Evolutionary conservation across 1,140 invertebrate genomes (phyloP).

Genomic region (Mamestra configurata): DNA sequence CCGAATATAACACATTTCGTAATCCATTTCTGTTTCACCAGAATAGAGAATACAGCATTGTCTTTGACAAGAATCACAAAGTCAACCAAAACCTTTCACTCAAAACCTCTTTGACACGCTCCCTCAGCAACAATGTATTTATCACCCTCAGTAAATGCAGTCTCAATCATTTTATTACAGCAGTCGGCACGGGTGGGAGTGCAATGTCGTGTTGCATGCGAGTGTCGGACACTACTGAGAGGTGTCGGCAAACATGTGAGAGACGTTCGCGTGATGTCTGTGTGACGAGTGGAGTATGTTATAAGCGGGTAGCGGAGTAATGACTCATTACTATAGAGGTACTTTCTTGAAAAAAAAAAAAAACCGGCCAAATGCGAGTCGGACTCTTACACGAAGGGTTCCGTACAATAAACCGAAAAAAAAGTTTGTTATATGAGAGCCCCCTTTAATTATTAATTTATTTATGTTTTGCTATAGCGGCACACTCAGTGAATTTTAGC

Average conservation of each 20-base stretch:
- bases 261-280: constrained; percentile 17
- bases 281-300: neutral
- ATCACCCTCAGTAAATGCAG: neutral
- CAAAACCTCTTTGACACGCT: neutral
- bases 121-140: neutral
- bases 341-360: neutral
- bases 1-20: too few relatives aligned
- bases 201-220: neutral
- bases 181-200: neutral
- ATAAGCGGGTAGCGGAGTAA: neutral
- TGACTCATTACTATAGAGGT: neutral
- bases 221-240: constrained; percentile 17
- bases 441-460: too few relatives aligned
- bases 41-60: too few relatives aligned
- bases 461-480: too few relatives aligned
- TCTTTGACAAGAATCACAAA: too few relatives aligned
- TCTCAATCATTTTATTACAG: neutral
- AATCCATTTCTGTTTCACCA: too few relatives aligned
- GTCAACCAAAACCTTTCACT: neutral
- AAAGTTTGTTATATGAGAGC: too few relatives aligned
- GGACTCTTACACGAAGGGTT: too few relatives aligned
- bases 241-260: constrained; percentile 30
- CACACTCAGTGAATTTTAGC: too few relatives aligned
- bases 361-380: too few relatives aligned
- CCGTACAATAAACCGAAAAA: too few relatives aligned